phyloP scores from a whole-genome alignment of 2,113 vertebrate genomes.

The Danio rerio region GRCz12tu NC_133178.1:40865501-40866000 shows the following conservation, averaged over 20 bases:
- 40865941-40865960: slow-evolving; percentile 10
- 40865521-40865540: too few relatives aligned
- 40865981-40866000: slow-evolving; percentile 9
- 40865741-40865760: neutral
- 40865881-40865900: slow-evolving; percentile 50
- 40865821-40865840: slow-evolving; percentile 46
- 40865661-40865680: too few relatives aligned
- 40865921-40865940: slow-evolving; percentile 29
- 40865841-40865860: slow-evolving; percentile 53
- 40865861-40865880: slow-evolving; percentile 57
- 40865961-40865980: slow-evolving; percentile 45
- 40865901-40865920: slow-evolving; percentile 16
- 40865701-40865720: too few relatives aligned
- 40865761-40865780: slow-evolving; percentile 4
- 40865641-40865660: too few relatives aligned
- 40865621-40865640: too few relatives aligned
- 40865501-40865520: too few relatives aligned
- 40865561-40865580: too few relatives aligned
- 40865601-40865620: too few relatives aligned
- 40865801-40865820: neutral
- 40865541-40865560: too few relatives aligned
- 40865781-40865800: slow-evolving; percentile 13
- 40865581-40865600: too few relatives aligned
- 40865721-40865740: too few relatives aligned
- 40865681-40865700: too few relatives aligned